Base-by-base conservation (phyloP, 2,888 invertebrate genomes). In the Eucera pruinosa region DNA sequence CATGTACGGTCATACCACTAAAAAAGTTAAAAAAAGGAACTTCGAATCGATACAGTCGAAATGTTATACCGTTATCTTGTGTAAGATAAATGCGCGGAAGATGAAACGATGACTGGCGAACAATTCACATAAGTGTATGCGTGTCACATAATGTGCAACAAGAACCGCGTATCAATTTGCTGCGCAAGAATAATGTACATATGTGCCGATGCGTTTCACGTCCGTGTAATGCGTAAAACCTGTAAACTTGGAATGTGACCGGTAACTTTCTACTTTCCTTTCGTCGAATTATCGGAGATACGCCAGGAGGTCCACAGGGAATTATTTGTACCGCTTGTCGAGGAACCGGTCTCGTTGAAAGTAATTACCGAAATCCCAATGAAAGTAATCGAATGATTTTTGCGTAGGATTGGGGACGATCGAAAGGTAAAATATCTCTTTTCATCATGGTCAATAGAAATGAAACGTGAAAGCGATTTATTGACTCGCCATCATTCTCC, bases 211-310 rank as follows among this genome's bases (percentile, higher is more conserved):
- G 83, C 75, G 78, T 85, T 83, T 82, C 85, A 81, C 85, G 73
- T 76, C 67, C 78, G 86, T 80, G 85, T 83, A 82, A 83, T 78
- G 82, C 73, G 73, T 68, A 79, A 68, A 81, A 75, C 69, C 75
- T 62, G 77, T 71, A 80, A 78, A 81, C 75, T 66, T 62, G 81
- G 72, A 72, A 81, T 76, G 74, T 78, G 74, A 47, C 62, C 64
- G 62, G 48, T 71, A 74, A 82, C 85, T 85, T 85, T 85, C 85
- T 83, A 85, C 85, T 85, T 85, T 85, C 73, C 80, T 85, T 75
- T 47, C 27, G 61, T 72, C 60, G 60, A 45, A 64, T 68, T 55
- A 60, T 54, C 23, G 45, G 36, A 41, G 61, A 6, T 20, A 54
- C 60, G 36, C 61, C 41, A 27, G 20, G 41, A 50, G 48, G 50